phyloP scores from a whole-genome alignment of 2,797 vertebrate species.

The Coregonus suidteri region DNA sequence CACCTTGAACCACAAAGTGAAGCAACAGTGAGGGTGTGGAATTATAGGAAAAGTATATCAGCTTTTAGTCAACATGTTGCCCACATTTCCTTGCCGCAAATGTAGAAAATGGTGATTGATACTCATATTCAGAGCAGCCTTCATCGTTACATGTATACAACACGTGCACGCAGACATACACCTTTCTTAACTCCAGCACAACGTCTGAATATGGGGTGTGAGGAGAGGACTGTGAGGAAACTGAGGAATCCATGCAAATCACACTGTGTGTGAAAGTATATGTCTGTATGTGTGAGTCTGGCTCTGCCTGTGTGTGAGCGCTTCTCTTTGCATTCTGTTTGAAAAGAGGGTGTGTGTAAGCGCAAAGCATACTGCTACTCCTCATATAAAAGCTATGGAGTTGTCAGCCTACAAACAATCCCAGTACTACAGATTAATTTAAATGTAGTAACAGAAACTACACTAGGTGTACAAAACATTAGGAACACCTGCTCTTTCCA shows the following conservation, averaged over 20 bases:
- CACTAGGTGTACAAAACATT: too few relatives aligned
- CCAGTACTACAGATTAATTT: background rate
- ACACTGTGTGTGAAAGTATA: background rate
- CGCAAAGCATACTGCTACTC: background rate
- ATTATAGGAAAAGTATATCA: slow-evolving; percentile 32
- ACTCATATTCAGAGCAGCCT: background rate
- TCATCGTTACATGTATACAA: background rate
- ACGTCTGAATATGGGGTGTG: background rate
- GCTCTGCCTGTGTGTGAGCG: background rate
- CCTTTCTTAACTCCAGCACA: too few relatives aligned
- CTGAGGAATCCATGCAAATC: background rate
- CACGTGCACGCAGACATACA: too few relatives aligned
- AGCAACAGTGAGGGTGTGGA: slow-evolving; percentile 33
- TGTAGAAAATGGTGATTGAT: background rate
- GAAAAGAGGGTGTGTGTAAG: background rate
- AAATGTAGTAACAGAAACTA: background rate
- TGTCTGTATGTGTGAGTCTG: background rate
- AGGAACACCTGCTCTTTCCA: too few relatives aligned
- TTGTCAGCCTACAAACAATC: background rate
- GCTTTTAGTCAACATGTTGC: background rate
- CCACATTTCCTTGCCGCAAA: background rate
- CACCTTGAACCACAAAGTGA: slow-evolving; percentile 66
- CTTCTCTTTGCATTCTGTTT: background rate
- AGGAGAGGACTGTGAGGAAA: background rate
- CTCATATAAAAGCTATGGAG: background rate